These are phyloP conservation scores for Pharmacophagus antenor DNA, from an alignment of 2,888 invertebrate species.

Conservation along the genomic window DNA sequence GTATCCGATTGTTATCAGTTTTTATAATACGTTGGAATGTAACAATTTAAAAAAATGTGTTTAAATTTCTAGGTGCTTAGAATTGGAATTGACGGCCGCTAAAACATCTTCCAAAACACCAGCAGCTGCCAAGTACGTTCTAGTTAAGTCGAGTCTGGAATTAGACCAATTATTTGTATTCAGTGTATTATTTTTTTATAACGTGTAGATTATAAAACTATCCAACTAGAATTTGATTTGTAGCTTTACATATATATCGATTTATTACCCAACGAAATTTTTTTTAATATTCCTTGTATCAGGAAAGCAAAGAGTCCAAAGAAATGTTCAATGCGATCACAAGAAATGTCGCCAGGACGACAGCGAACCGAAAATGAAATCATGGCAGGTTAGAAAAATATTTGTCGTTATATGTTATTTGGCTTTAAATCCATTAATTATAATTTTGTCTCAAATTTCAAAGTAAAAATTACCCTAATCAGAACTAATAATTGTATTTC, in stretches of 20 bases:
- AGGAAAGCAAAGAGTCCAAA: conserved; percentile 59
- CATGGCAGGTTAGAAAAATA: conserved; percentile 48
- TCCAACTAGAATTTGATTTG: not conserved
- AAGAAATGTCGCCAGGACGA: conserved; percentile 42
- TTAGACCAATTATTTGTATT: not conserved
- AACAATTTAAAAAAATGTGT: not conserved
- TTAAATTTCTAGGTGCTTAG: conserved; percentile 46
- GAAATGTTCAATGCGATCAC: conserved; percentile 40
- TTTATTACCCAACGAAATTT: not conserved
- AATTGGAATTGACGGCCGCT: conserved; percentile 48
- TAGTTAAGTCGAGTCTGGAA: not conserved
- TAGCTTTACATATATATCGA: not conserved
- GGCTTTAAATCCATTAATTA: no score
- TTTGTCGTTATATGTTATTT: not conserved
- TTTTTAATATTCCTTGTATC: not conserved
- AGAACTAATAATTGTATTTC: no score
- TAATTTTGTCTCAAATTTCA: no score
- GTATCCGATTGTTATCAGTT: conserved; percentile 38
- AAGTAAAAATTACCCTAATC: no score
- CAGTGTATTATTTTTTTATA: not conserved
- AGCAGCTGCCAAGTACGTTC: not conserved
- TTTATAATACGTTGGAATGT: not conserved
- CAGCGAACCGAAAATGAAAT: conserved; percentile 64
- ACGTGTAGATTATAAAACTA: not conserved
- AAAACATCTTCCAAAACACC: conserved; percentile 38